phyloP scores from a whole-genome alignment of 2,113 vertebrate species.

The Cyprinodon brontotheroides region DNA sequence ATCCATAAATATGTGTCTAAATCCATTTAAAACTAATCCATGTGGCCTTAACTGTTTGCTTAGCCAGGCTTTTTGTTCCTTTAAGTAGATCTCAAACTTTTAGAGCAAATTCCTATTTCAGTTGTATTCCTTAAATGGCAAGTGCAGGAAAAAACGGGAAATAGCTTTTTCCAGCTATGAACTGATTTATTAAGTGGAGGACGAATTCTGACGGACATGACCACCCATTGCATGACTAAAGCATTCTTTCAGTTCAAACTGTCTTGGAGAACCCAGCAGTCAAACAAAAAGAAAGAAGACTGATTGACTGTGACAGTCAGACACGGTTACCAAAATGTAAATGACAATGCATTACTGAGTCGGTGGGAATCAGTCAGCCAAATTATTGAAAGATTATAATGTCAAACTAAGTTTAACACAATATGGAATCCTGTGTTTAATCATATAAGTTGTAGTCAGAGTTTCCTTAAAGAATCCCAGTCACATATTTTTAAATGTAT shows the following conservation, averaged over 20 bases:
- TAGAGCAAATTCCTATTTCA: slow-evolving; percentile 20
- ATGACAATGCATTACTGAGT: slow-evolving; percentile 46
- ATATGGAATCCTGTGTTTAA: slow-evolving; percentile 34
- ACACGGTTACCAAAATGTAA: slow-evolving; percentile 23
- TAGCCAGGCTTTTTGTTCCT: slow-evolving; percentile 21
- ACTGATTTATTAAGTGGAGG: slow-evolving; percentile 16
- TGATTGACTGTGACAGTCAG: slow-evolving; percentile 50
- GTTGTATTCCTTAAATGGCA: slow-evolving; percentile 22
- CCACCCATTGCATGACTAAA: slow-evolving; percentile 39
- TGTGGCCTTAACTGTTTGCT: slow-evolving; percentile 58
- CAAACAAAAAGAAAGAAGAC: slow-evolving; percentile 30
- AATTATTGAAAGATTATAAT: slow-evolving; percentile 60
- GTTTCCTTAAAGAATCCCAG: slow-evolving; percentile 19
- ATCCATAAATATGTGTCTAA: slow-evolving; percentile 72
- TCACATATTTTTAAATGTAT: slow-evolving; percentile 12
- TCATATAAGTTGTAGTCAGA: slow-evolving; percentile 22
- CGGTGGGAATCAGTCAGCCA: slow-evolving; percentile 46
- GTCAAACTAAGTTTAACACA: slow-evolving; percentile 50
- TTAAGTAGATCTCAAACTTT: slow-evolving; percentile 37
- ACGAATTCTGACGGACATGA: slow-evolving; percentile 47
- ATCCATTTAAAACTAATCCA: slow-evolving; percentile 63
- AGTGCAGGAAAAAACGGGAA: slow-evolving; percentile 4
- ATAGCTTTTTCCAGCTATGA: slow-evolving; percentile 14
- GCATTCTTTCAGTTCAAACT: slow-evolving; percentile 46
- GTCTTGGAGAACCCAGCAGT: slow-evolving; percentile 33